These are phyloP conservation scores for Drepana falcataria DNA, from an alignment of 2,888 invertebrate species.

Conservation along the genomic window DNA sequence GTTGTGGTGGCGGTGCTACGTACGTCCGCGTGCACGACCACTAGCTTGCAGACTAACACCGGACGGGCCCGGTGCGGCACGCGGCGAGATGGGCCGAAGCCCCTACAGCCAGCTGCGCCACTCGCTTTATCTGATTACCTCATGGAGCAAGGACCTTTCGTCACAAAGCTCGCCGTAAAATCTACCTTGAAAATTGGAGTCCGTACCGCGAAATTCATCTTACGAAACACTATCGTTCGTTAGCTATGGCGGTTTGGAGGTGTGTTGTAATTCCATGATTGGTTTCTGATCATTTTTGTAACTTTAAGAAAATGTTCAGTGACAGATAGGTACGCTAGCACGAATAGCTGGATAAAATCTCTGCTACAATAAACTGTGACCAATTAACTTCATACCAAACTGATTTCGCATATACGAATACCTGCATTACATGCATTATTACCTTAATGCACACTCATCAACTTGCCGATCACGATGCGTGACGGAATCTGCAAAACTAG, in stretches of 20 bases:
- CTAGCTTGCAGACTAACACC: slow-evolving; percentile 53
- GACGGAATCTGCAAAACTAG: too few species aligned
- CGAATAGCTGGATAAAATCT: too few species aligned
- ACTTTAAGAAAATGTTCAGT: background rate
- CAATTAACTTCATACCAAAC: too few species aligned
- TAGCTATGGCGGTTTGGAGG: slow-evolving; percentile 16
- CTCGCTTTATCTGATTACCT: slow-evolving; percentile 67
- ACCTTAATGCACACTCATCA: too few species aligned
- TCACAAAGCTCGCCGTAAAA: slow-evolving; percentile 69
- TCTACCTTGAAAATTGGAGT: slow-evolving; percentile 64
- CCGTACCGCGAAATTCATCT: slow-evolving; percentile 50
- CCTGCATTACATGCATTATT: too few species aligned
- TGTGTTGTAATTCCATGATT: slow-evolving; percentile 8
- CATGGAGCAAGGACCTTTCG: slow-evolving; percentile 75
- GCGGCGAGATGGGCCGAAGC: slow-evolving; percentile 55
- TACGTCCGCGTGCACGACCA: slow-evolving; percentile 64
- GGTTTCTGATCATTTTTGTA: slow-evolving; percentile 1
- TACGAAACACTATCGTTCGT: slow-evolving; percentile 38
- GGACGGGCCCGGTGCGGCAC: slow-evolving; percentile 29
- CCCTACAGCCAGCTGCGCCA: slow-evolving; percentile 51
- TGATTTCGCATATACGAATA: too few species aligned
- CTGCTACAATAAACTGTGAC: too few species aligned
- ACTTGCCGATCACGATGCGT: too few species aligned
- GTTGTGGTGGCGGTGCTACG: slow-evolving; percentile 37
- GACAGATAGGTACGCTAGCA: background rate